phyloP scores from a whole-genome alignment of 2,797 vertebrate genomes.

The Emydoidea blandingii region DNA sequence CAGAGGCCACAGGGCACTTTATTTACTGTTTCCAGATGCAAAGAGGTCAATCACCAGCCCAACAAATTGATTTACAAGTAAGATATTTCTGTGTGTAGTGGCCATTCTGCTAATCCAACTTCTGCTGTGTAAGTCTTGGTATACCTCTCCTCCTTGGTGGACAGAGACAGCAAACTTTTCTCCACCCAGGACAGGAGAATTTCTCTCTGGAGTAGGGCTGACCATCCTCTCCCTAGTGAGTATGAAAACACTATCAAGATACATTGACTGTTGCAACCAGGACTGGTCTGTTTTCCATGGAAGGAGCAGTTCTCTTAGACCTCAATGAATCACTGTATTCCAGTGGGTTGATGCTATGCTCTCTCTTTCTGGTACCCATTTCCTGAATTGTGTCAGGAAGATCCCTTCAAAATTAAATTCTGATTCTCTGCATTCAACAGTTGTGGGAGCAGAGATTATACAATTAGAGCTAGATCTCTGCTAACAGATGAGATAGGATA shows the following conservation, averaged over 20 bases:
- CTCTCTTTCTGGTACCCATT: neutral
- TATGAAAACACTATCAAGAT: too few relatives aligned
- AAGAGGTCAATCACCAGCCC: too few relatives aligned
- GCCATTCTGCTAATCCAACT: neutral
- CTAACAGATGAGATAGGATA: neutral
- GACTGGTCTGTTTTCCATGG: neutral
- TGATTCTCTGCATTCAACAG: neutral
- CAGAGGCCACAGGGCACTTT: too few relatives aligned
- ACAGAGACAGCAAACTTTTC: neutral
- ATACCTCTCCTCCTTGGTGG: neutral
- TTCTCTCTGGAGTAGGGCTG: neutral
- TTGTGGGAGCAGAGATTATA: neutral
- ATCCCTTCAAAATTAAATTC: neutral
- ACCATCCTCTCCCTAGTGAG: neutral
- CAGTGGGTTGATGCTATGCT: too few relatives aligned
- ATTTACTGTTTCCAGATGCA: too few relatives aligned
- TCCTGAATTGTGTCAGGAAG: neutral
- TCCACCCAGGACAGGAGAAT: neutral
- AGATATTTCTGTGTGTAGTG: neutral
- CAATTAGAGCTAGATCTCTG: neutral
- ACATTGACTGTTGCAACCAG: too few relatives aligned
- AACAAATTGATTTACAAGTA: neutral
- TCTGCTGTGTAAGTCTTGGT: neutral
- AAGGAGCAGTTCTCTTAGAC: neutral
- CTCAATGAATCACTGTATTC: neutral